Percentiles rank a stretch among this genome's conserved stretches.
Evolutionary conservation across 1,140 invertebrate genomes (phyloP).

Genomic region (Drosophila nasuta): DNA sequence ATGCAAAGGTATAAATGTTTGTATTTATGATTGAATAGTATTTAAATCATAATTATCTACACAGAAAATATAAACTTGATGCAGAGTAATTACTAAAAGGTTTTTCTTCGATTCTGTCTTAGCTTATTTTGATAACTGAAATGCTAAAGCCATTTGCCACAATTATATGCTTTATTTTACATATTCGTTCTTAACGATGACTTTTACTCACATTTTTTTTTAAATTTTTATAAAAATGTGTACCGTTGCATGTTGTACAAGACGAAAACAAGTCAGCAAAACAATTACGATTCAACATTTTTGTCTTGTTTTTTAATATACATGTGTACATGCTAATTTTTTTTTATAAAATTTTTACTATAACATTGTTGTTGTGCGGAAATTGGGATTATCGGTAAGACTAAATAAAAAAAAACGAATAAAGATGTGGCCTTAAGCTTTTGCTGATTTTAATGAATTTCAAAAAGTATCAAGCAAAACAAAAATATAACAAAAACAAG

Average conservation of each 20-base stretch:
- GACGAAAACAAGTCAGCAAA: conserved; percentile 69
- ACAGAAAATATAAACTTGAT: too few relatives aligned
- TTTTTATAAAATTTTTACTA: conserved; percentile 1
- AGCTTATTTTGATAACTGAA: too few relatives aligned
- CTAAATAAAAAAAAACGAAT: conserved; percentile 12
- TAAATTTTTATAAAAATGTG: conserved; percentile 63
- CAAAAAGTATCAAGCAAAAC: background rate
- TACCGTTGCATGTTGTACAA: conserved; percentile 73
- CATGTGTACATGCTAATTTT: too few relatives aligned
- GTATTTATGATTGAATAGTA: too few relatives aligned
- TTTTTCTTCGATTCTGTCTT: too few relatives aligned
- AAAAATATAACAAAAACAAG: background rate
- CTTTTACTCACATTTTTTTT: conserved; percentile 35
- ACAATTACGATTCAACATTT: conserved; percentile 12
- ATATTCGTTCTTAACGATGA: conserved; percentile 4
- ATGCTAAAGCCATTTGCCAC: too few relatives aligned
- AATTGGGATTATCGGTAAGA: conserved; percentile 12
- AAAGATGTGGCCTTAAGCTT: conserved; percentile 14
- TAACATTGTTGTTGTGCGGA: background rate
- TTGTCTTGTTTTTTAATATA: conserved; percentile 6
- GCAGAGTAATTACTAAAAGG: too few relatives aligned
- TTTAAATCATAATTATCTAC: too few relatives aligned
- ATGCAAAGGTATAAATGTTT: too few relatives aligned
- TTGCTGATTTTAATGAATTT: conserved; percentile 52
- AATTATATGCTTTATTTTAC: background rate